Evolutionary conservation across 2,113 vertebrate genomes (phyloP).

Genomic region (Apteryx owenii): DNA sequence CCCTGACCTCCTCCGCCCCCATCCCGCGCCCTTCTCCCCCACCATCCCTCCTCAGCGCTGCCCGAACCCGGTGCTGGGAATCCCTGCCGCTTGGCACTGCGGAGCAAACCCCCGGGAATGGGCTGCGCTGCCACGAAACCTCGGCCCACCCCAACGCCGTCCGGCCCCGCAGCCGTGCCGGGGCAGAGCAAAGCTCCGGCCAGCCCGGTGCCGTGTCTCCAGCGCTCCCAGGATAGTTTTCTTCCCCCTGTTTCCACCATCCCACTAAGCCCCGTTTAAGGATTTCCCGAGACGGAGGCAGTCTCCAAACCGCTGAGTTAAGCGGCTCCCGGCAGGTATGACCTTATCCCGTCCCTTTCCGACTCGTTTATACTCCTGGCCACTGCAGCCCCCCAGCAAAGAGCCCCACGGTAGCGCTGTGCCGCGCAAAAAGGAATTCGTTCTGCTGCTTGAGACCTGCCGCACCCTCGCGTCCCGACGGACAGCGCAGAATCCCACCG

Average conservation of each 20-base stretch:
- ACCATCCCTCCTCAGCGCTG: no score
- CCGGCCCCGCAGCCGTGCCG: not conserved
- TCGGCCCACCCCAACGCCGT: not conserved
- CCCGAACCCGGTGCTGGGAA: no score
- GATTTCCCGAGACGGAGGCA: fast-evolving
- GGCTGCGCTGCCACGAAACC: no score
- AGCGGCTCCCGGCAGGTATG: not conserved
- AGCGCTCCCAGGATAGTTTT: fast-evolving
- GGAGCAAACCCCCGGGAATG: no score
- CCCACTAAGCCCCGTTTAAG: fast-evolving
- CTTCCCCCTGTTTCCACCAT: not conserved
- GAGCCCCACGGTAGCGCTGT: fast-evolving
- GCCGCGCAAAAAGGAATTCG: no score
- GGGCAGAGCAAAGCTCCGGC: not conserved
- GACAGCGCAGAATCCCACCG: no score
- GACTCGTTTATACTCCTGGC: no score
- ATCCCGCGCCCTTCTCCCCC: no score
- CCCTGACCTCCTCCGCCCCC: no score
- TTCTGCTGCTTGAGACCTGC: not conserved
- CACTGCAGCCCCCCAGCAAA: not conserved
- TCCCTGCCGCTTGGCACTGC: no score
- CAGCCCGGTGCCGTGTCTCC: fast-evolving
- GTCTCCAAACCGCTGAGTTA: not conserved
- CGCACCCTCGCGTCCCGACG: fast-evolving
- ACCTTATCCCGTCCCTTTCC: not conserved